phyloP scores from a whole-genome alignment of 2,888 invertebrate genomes.

The Globia sparganii region DNA sequence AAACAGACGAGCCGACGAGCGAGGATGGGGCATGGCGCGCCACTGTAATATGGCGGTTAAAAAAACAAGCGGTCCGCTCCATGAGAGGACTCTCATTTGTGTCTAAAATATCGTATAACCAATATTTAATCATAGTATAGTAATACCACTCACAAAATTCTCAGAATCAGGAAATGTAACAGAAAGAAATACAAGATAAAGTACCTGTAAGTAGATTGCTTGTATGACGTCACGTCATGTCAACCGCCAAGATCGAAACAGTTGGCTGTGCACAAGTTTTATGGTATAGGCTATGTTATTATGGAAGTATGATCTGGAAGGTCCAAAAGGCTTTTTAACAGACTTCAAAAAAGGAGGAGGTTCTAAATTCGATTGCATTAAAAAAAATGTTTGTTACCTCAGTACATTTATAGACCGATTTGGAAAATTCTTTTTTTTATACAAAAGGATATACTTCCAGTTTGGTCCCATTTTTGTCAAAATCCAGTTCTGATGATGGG shows the following conservation, averaged over 20 bases:
- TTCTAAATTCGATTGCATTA: no score
- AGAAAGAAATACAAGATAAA: background rate
- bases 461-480: no score
- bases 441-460: no score
- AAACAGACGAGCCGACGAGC: background rate
- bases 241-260: background rate
- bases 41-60: background rate
- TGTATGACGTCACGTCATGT: conserved; percentile 16
- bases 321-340: background rate
- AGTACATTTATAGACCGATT: no score
- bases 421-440: no score
- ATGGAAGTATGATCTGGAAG: conserved; percentile 1
- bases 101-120: conserved; percentile 35
- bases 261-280: conserved; percentile 1
- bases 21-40: background rate
- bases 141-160: background rate
- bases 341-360: no score
- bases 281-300: conserved; percentile 5
- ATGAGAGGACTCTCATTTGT: conserved; percentile 15
- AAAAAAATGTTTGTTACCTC: no score
- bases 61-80: background rate
- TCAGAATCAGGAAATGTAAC: background rate
- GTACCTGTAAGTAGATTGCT: conserved; percentile 3
- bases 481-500: no score
- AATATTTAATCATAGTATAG: conserved; percentile 16